Evolutionary conservation across 64 coral and sea anemone species (phyloP).

Genomic region (Orbicella faveolata): DNA sequence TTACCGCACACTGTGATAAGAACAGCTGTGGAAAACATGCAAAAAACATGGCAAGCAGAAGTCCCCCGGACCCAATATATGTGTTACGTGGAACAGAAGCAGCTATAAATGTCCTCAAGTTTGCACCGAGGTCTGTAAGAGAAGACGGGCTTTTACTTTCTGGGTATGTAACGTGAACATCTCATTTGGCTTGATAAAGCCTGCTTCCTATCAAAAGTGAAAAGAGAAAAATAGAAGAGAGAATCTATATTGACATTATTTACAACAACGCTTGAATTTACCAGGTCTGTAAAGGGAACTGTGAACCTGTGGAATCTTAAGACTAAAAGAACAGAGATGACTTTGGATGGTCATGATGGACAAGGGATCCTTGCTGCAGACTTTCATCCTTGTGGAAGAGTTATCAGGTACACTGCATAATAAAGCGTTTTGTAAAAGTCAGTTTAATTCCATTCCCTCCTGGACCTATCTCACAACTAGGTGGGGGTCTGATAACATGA

Average conservation of each 20-base stretch:
- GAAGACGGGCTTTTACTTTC: conserved; percentile 47
- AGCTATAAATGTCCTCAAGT: conserved; percentile 52
- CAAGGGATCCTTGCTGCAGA: conserved; percentile 51
- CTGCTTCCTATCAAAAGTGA: not conserved
- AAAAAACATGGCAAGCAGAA: conserved; percentile 2
- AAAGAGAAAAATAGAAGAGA: not conserved
- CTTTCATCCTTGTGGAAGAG: conserved; percentile 12
- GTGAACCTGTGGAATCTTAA: conserved; percentile 63
- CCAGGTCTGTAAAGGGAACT: conserved; percentile 59
- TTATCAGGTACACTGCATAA: not conserved
- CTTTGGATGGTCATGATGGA: conserved; percentile 55
- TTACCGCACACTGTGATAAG: not conserved
- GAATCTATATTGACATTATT: not conserved
- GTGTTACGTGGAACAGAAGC: conserved; percentile 51
- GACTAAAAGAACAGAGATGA: conserved; percentile 54
- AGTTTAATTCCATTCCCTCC: no score
- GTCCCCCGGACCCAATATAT: conserved; percentile 64
- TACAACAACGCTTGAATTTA: not conserved
- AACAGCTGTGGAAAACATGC: not conserved
- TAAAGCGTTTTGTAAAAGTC: no score
- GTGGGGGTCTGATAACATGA: no score
- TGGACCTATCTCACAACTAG: no score
- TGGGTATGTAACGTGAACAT: conserved; percentile 29
- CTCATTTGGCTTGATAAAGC: no score
- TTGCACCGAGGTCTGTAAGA: conserved; percentile 28